Conservation (phyloP, 2,888 invertebrate species). For the Sthenelais limicola region DNA sequence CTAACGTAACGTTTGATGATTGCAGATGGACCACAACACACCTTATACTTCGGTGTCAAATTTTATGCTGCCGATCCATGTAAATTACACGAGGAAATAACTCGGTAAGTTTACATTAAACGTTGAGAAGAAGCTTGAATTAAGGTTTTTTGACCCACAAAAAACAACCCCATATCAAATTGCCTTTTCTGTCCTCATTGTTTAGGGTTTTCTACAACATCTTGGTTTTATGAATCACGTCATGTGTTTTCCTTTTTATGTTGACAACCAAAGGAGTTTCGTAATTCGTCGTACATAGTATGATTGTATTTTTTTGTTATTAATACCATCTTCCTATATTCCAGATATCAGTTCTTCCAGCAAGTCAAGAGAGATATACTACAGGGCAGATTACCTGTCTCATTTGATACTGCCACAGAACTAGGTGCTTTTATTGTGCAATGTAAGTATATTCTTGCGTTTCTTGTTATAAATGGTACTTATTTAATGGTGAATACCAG, state of each 20-base stretch:
- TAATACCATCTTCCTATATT: too few species aligned
- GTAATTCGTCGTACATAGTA: too few species aligned
- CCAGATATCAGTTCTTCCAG: conserved; percentile 95
- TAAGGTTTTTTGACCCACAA: too few species aligned
- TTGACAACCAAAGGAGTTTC: too few species aligned
- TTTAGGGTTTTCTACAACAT: too few species aligned
- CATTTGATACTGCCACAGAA: conserved; percentile 92
- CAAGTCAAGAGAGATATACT: conserved; percentile 97
- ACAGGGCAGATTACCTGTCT: conserved; percentile 91
- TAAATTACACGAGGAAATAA: conserved; percentile 95
- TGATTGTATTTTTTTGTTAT: too few species aligned
- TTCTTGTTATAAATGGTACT: not conserved
- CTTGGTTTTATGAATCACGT: too few species aligned
- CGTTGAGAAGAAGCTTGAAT: too few species aligned
- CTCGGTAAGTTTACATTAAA: conserved; percentile 79
- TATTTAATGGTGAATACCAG: too few species aligned
- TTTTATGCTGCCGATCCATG: conserved; percentile 98
- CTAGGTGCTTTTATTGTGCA: conserved; percentile 93
- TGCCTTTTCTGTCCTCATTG: too few species aligned
- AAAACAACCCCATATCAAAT: too few species aligned
- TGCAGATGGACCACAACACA: conserved; percentile 76
- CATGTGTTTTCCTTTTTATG: too few species aligned
- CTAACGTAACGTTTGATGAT: not conserved
- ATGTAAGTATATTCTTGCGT: conserved; percentile 80
- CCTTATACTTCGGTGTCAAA: conserved; percentile 96